Evolutionary conservation across 2,888 invertebrate genomes (phyloP).

Genomic region (Lepidonotus clava): DNA sequence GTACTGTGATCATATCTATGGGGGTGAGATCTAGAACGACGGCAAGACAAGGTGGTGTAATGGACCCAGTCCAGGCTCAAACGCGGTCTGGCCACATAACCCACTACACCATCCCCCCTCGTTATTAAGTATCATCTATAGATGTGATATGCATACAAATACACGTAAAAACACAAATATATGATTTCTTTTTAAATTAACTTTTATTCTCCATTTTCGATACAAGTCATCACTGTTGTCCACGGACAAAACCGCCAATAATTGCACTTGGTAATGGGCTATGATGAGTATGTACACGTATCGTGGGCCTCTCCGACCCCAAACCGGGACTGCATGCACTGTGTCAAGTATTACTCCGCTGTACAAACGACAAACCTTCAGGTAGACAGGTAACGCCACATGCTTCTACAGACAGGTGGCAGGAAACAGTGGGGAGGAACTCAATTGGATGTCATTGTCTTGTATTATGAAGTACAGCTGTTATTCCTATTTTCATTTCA

Average conservation of each 20-base stretch:
- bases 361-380: not conserved
- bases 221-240: not conserved
- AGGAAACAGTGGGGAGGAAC: too few relatives aligned
- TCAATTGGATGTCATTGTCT: too few relatives aligned
- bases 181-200: not conserved
- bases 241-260: not conserved
- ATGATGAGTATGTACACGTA: not conserved
- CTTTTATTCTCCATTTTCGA: not conserved
- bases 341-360: not conserved
- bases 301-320: not conserved
- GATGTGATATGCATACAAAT: not conserved
- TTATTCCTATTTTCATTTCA: too few relatives aligned
- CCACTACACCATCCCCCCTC: too few relatives aligned
- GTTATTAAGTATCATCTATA: too few relatives aligned
- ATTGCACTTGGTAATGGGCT: conserved; percentile 11
- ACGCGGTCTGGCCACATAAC: too few relatives aligned
- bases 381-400: not conserved
- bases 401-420: too few relatives aligned
- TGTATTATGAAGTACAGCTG: too few relatives aligned
- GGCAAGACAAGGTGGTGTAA: too few relatives aligned
- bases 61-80: too few relatives aligned
- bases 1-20: too few relatives aligned
- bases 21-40: too few relatives aligned
- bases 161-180: not conserved
- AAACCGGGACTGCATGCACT: not conserved